phyloP scores from a whole-genome alignment of 2,797 vertebrate species.

The Lates japonicus region DNA sequence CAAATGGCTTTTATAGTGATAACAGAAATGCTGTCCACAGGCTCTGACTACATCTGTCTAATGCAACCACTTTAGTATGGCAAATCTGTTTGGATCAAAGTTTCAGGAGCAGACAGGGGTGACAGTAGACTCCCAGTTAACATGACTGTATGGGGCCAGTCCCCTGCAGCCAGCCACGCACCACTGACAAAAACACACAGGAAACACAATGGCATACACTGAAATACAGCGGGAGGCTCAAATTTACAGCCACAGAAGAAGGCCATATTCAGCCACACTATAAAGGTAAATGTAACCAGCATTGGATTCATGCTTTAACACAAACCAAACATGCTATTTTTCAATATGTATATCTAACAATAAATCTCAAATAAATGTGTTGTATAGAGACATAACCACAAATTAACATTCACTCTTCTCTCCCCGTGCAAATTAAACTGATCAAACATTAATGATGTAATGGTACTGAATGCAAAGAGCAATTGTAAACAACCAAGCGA shows the following conservation, averaged over 20 bases:
- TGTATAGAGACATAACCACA: constrained; percentile 23
- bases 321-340: not conserved
- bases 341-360: constrained; percentile 1
- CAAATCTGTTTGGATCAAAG: constrained; percentile 52
- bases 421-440: constrained; percentile 51
- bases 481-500: constrained; percentile 56
- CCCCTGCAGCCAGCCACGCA: constrained; percentile 38
- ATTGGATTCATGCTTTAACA: not conserved
- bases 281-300: not conserved
- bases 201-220: constrained; percentile 21
- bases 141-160: constrained; percentile 42
- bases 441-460: constrained; percentile 49
- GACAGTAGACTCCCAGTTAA: constrained; percentile 53
- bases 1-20: constrained; percentile 32
- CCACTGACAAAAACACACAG: constrained; percentile 11
- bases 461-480: constrained; percentile 33
- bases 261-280: constrained; percentile 4
- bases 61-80: constrained; percentile 32
- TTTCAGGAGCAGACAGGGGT: constrained; percentile 54
- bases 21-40: constrained; percentile 21
- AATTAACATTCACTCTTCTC: constrained; percentile 46
- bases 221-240: constrained; percentile 22
- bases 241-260: not conserved
- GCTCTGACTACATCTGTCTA: constrained; percentile 33
- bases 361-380: constrained; percentile 8